Base-by-base conservation (phyloP, 2,113 vertebrate genomes). In the Halcyon senegalensis region DNA sequence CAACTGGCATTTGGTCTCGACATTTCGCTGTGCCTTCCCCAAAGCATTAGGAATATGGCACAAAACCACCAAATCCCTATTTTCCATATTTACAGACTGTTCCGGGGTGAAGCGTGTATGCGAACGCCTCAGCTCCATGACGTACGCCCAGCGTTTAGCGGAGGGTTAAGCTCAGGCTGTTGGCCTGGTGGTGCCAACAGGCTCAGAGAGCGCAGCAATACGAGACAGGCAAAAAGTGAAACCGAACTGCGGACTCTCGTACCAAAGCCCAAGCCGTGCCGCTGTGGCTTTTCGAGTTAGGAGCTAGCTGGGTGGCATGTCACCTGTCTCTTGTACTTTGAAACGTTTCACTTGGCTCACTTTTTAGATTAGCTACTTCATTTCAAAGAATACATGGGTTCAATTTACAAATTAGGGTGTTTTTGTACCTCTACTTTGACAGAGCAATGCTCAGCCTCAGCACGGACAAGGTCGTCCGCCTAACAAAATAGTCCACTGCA, bases 401-500 rank as follows among this genome's bases (percentile, higher is more conserved):
- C 50, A 94, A 35, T 83, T 73, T 51, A 80, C 48, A 89, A 72
- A 80, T 63, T 8, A 55, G 24, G 35, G 4, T 21, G 19, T 68
- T 72, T 82, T 76, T 80, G 16, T 37, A 39, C 13, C 23, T 94
- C 37, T 72, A 63, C 56, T 60, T 78, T 74, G 51, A 87, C 63
- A 91, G 53, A 72, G 5, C 6, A 76, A 51, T 90, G 92, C 74
- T 51, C 58, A 50, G 53, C 70, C 87, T 78, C 70, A 62, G 33
- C 59, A 66, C 8, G 56, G 76, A 78, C 41, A 83, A 83, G 21
- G 7, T 80, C 50, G 67, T 90, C 62, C 76, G 50, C 50, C 70
- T 62, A 88, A 86, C 31, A 69, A 44, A 95, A 78, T 60, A 94
- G 76, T 64, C 93, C 18, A 35, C 30, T 58, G 30, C 37, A 74